Evolutionary conservation across 2,113 vertebrate species (phyloP).

Genomic region (Polypterus senegalus): DNA sequence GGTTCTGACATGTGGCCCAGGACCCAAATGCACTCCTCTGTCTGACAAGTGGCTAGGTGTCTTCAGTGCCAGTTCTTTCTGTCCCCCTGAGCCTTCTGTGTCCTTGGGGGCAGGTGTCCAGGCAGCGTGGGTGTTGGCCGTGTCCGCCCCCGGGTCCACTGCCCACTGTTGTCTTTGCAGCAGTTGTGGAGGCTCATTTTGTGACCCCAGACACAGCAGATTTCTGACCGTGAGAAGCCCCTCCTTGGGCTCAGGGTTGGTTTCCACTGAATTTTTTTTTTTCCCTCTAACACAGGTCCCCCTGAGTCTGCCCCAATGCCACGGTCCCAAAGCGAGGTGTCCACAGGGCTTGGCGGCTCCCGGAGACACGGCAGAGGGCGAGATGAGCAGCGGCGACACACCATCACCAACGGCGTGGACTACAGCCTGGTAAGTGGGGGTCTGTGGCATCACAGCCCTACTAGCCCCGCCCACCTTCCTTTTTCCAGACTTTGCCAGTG

Average conservation of each 20-base stretch:
- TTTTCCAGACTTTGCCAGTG: background rate
- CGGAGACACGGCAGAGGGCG: conserved; percentile 50
- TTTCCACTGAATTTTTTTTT: background rate
- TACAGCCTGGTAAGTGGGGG: conserved; percentile 60
- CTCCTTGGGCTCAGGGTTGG: background rate
- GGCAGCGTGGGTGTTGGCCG: too few relatives aligned
- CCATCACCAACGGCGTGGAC: conserved; percentile 79
- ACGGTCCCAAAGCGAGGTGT: conserved; percentile 51
- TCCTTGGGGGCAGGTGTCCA: too few relatives aligned
- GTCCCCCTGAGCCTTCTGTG: too few relatives aligned
- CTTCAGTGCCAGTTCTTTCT: too few relatives aligned
- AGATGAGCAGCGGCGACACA: conserved; percentile 76
- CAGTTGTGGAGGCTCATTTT: conserved; percentile 3
- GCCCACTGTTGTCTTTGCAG: background rate
- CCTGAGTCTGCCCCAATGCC: conserved; percentile 38
- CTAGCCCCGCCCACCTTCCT: background rate
- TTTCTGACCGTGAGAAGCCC: background rate
- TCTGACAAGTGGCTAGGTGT: too few relatives aligned
- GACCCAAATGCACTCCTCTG: too few relatives aligned
- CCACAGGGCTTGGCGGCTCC: conserved; percentile 32
- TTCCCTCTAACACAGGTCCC: conserved; percentile 25
- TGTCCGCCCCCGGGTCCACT: too few relatives aligned
- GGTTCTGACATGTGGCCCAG: too few relatives aligned
- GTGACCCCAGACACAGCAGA: background rate
- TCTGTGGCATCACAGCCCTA: background rate